Evolutionary conservation across 1,140 invertebrate species (phyloP), one percentile per base, ranked within the genome.

Genomic region (Wasmannia auropunctata): DNA sequence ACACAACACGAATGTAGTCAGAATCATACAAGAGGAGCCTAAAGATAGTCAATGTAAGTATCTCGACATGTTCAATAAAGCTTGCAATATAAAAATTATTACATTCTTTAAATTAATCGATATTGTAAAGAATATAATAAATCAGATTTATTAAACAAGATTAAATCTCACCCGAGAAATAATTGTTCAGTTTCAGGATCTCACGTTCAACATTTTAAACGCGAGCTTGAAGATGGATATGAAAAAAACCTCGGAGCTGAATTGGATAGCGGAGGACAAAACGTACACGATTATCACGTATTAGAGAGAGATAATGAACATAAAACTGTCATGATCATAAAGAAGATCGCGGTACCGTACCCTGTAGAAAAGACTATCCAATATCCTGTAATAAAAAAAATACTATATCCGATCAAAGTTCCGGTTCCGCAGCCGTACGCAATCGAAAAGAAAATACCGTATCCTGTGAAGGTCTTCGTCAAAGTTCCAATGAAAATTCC

Each of bases 401-500:
- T 94, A 28, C 92, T 91, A 2, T 95, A 94, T 81, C 93, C 92
- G 0, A 95, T 96, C 3, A 96, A 96, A 77, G 96, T 97, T 0
- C 96, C 96, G 16, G 96, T 97, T 40, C 96, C 96, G 5, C 96
- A 97, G 91, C 96, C 96, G 0, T 95, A 93, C 25, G 69, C 94
- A 0, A 83, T 95, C 1, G 94, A 95, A 65, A 95, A 95, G 76
- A 89, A 92, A 14, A 83, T 95, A 10, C 95, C 93, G 0, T 94
- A 93, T 54, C 94, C 95, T 0, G 94, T 95, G 0, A 94, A 94
- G 54, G 93, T 95, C 0, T 76, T 92, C 2, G 92, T 95, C 4
- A 95, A 95, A 40, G 91, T 95, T 3, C 95, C 95, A 0, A 87
- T 95, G 0, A 95, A 93, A 74, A 93, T 95, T 28, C 95, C 95